A percentile compares a stretch with the other conserved stretches of the same genome.
These are phyloP conservation scores for Myathropa florea DNA, from an alignment of 2,888 invertebrate species.

Conservation along the genomic window DNA sequence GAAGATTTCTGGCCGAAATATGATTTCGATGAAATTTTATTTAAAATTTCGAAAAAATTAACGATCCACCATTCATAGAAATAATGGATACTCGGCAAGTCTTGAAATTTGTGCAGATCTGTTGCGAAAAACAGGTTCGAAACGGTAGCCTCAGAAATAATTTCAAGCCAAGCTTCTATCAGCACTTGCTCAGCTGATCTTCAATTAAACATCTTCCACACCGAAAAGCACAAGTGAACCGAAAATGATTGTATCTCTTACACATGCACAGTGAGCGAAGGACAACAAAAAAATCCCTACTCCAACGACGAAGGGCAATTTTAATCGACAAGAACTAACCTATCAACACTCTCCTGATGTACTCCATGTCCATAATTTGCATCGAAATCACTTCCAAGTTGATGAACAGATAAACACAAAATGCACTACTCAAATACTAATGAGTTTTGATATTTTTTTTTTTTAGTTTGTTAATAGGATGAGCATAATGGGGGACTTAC, in stretches of 20 bases:
- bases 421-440: slow-evolving; percentile 64
- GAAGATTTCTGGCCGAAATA: too few relatives aligned
- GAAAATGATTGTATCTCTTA: background rate
- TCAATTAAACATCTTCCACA: background rate
- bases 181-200: background rate
- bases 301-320: background rate
- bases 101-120: too few relatives aligned
- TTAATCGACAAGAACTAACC: slow-evolving; percentile 3
- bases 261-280: too few relatives aligned
- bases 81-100: too few relatives aligned
- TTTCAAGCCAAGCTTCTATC: background rate
- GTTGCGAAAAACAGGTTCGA: too few relatives aligned
- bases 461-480: slow-evolving; percentile 69
- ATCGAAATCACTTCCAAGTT: slow-evolving; percentile 42
- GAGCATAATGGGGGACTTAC: slow-evolving; percentile 77
- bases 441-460: slow-evolving; percentile 49
- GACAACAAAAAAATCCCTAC: background rate
- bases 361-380: slow-evolving; percentile 50
- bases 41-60: too few relatives aligned
- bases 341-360: slow-evolving; percentile 50
- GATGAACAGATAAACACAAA: slow-evolving; percentile 58
- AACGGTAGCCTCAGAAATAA: too few relatives aligned
- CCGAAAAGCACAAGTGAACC: background rate
- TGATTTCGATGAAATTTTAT: too few relatives aligned
- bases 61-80: too few relatives aligned